These are phyloP conservation scores for Oncorhynchus masou DNA, from an alignment of 2,113 vertebrate species.

Conservation along the genomic window DNA sequence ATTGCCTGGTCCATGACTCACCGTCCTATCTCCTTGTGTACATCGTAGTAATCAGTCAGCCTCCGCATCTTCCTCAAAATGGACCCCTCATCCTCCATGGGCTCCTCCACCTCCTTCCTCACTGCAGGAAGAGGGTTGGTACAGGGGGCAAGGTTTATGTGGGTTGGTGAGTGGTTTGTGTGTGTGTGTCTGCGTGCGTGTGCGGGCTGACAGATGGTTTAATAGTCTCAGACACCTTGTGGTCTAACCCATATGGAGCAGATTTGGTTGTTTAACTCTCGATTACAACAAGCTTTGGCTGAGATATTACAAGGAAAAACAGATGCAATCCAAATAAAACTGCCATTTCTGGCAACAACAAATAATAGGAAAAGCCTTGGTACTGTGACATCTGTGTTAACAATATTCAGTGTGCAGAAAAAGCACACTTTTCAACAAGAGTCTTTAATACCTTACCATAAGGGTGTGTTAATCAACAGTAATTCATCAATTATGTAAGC, in stretches of 20 bases:
- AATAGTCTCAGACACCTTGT: conserved; percentile 37
- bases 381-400: background rate
- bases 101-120: conserved; percentile 66
- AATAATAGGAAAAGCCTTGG: background rate
- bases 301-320: background rate
- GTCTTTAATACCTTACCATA: too few relatives aligned
- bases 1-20: conserved; percentile 45
- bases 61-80: conserved; percentile 83
- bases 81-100: conserved; percentile 76
- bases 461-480: too few relatives aligned
- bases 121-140: conserved; percentile 61
- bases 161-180: background rate
- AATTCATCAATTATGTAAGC: too few relatives aligned
- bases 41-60: conserved; percentile 86
- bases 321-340: background rate
- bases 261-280: conserved; percentile 28
- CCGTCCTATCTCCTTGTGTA: conserved; percentile 93
- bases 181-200: background rate
- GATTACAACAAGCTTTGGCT: background rate
- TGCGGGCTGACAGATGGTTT: conserved; percentile 52
- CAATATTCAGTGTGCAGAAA: background rate
- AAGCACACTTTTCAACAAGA: too few relatives aligned
- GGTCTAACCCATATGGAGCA: conserved; percentile 38
- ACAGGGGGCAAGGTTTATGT: background rate
- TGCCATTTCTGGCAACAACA: background rate